Percentiles rank a stretch among this genome's conserved stretches.
Evolutionary conservation across 2,797 vertebrate genomes (phyloP).

Genomic region (Psittacula derbiana): DNA sequence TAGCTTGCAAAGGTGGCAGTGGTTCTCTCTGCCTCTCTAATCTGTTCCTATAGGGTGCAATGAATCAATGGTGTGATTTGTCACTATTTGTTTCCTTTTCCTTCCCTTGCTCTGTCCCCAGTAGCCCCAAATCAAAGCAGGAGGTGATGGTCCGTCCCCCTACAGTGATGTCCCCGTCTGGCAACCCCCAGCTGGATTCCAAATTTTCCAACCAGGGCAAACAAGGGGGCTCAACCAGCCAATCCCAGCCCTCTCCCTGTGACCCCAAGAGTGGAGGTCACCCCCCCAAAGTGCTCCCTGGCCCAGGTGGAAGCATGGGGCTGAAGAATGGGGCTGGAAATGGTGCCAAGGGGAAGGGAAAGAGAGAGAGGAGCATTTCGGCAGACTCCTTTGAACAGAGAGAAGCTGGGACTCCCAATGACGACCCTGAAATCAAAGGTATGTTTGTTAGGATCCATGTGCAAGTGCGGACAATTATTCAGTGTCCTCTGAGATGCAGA

Average conservation of each 20-base stretch:
- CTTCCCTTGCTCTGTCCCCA: conserved; percentile 57
- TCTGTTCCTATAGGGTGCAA: not conserved
- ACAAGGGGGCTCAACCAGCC: conserved; percentile 93
- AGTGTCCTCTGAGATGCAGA: not conserved
- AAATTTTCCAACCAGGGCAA: conserved; percentile 99
- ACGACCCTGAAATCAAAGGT: conserved; percentile 93
- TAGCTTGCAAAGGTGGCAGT: not conserved
- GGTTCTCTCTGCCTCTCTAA: conserved; percentile 55
- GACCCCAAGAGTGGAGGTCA: conserved; percentile 93
- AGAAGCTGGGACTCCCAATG: conserved; percentile 91
- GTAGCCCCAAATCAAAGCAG: conserved; percentile 99
- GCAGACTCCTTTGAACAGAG: conserved; percentile 97
- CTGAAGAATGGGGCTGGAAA: conserved; percentile 95
- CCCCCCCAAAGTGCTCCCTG: conserved; percentile 88
- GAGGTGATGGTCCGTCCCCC: conserved; percentile 99
- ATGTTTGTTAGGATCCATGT: not conserved
- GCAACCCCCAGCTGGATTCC: conserved; percentile 97
- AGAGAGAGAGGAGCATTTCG: conserved; percentile 96
- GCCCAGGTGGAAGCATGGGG: conserved; percentile 92
- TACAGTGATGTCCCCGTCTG: conserved; percentile 99
- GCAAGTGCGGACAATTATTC: not conserved
- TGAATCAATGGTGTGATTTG: conserved; percentile 4
- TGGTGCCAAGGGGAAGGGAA: conserved; percentile 96
- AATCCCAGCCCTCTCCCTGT: conserved; percentile 96
- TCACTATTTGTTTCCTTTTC: not conserved